Percentiles rank a stretch among this genome's conserved stretches.
Conservation (phyloP, 2,888 invertebrate genomes). For the Cephus spinipes region DNA sequence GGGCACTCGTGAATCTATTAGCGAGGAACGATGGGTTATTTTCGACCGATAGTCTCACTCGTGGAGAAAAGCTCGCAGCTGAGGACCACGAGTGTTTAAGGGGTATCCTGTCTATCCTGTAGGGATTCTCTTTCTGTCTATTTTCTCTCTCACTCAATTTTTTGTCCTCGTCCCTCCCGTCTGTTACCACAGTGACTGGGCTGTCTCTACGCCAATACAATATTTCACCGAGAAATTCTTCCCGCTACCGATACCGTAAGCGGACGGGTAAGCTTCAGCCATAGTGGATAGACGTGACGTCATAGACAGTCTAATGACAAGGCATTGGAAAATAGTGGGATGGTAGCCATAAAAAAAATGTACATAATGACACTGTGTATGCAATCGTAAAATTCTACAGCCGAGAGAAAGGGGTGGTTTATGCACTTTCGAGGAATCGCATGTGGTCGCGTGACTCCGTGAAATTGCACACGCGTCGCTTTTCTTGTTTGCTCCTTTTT, state of each 20-base stretch:
- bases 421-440: slow-evolving; percentile 38
- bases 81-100: not conserved
- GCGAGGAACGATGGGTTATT: slow-evolving; percentile 48
- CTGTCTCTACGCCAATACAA: not conserved
- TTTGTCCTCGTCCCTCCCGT: not conserved
- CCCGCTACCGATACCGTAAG: not conserved
- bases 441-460: slow-evolving; percentile 42
- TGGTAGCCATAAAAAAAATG: not conserved
- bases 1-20: slow-evolving; percentile 53
- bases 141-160: not conserved
- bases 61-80: not conserved
- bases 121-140: not conserved
- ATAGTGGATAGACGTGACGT: not conserved
- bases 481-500: not conserved
- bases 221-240: not conserved
- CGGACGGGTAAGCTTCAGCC: not conserved
- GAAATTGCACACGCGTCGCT: slow-evolving; percentile 30
- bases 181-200: not conserved
- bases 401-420: not conserved
- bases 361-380: not conserved
- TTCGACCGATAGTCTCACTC: slow-evolving; percentile 29
- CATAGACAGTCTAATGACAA: not conserved
- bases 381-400: not conserved
- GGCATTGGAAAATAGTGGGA: not conserved
- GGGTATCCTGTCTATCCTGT: not conserved